A percentile compares a stretch with the other conserved stretches of the same genome.
phyloP scores from a whole-genome alignment of 2,113 vertebrate species.

The Pyrgilauda ruficollis region DNA sequence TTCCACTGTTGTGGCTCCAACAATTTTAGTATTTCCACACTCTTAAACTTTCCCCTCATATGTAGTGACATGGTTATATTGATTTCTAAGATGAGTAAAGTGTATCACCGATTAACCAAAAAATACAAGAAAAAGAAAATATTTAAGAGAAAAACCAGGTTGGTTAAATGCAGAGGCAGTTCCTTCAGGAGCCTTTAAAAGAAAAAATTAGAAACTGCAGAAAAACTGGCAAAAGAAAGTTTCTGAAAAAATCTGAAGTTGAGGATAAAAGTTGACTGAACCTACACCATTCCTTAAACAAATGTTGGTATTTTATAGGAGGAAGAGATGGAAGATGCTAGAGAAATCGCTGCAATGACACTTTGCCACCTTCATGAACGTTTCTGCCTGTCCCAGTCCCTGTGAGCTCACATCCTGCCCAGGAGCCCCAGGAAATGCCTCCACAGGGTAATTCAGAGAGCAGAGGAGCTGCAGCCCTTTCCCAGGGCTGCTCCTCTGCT shows the following conservation, averaged over 20 bases:
- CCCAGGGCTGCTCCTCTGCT: neutral
- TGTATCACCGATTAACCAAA: neutral
- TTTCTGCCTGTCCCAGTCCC: neutral
- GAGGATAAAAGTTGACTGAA: neutral
- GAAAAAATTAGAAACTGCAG: neutral
- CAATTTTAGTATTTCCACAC: neutral
- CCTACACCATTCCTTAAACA: neutral
- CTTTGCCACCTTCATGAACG: neutral
- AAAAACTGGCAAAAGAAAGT: neutral
- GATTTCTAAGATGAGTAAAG: neutral
- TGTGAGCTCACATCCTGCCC: constrained; percentile 7
- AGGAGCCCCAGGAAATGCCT: neutral
- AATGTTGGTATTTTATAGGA: neutral
- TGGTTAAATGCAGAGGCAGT: neutral
- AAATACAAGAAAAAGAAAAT: neutral
- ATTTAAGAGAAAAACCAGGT: neutral
- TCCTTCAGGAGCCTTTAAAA: neutral
- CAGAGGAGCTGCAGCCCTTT: neutral
- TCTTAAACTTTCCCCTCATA: neutral
- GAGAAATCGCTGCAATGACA: neutral
- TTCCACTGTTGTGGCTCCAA: neutral
- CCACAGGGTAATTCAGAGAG: neutral
- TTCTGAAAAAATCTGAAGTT: neutral
- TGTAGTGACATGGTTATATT: neutral
- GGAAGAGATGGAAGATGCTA: neutral